A percentile compares a stretch with the other conserved stretches of the same genome.
These are phyloP conservation scores for Campylomormyrus numenius DNA, from an alignment of 2,113 vertebrate genomes.

Conservation along the genomic window DNA sequence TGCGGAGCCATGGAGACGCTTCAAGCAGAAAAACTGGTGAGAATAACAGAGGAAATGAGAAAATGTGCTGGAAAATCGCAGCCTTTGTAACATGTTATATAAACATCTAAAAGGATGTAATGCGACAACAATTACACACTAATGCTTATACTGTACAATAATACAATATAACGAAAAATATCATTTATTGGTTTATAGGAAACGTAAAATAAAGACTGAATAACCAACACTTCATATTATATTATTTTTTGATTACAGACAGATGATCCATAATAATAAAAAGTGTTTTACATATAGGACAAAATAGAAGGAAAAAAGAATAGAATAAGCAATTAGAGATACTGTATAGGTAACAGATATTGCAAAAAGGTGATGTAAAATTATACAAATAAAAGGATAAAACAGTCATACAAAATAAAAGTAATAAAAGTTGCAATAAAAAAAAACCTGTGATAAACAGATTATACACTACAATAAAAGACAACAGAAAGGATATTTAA, in stretches of 20 bases:
- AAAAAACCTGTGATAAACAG: too few relatives aligned
- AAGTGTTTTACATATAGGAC: background rate
- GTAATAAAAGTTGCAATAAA: too few relatives aligned
- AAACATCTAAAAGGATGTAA: background rate
- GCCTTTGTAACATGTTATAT: constrained; percentile 25
- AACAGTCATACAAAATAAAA: too few relatives aligned
- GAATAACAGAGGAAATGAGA: constrained; percentile 8
- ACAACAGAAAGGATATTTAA: too few relatives aligned
- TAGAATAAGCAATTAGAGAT: background rate
- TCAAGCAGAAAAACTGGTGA: background rate
- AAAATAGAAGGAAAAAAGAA: background rate
- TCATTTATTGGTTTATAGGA: background rate
- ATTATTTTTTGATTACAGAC: background rate
- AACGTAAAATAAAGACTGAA: background rate
- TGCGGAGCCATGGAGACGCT: background rate
- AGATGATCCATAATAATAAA: background rate
- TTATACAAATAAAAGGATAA: too few relatives aligned
- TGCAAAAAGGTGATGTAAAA: too few relatives aligned
- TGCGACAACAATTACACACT: background rate
- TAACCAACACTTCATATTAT: background rate
- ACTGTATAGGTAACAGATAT: background rate
- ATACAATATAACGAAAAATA: too few relatives aligned
- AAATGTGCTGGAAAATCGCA: background rate
- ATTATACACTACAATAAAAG: too few relatives aligned
- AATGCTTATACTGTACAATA: too few relatives aligned